Evolutionary conservation across 2,888 invertebrate genomes (phyloP), one percentile per base, ranked within the genome.

Genomic region (Agrotis ipsilon): DNA sequence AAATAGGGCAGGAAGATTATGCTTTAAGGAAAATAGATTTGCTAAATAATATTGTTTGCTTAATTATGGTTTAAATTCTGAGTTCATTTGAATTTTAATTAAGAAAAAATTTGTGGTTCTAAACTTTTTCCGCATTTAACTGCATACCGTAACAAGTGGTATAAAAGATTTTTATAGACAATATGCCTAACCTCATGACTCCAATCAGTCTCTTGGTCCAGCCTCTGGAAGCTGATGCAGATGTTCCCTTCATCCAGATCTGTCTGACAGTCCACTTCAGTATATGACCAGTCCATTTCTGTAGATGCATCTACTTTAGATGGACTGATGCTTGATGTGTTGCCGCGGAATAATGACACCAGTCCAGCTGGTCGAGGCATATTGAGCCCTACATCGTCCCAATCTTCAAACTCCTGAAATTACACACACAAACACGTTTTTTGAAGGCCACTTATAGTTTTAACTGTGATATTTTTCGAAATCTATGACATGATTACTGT

Each of bases 311-410:
- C 96, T 32, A 90, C 90, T 76, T 94, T 96, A 14, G 94, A 91
- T 16, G 93, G 90, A 85, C 78, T 91, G 16, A 92, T 90, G 85
- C 86, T 89, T 88, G 90, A 75, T 59, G 91, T 86, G 73, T 93
- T 94, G 68, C 97, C 97, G 80, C 97, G 95, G 86, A 98, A 98
- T 64, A 98, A 92, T 45, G 97, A 97, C 18, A 98, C 93, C 46
- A 98, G 93, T 82, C 98, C 97, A 0, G 98, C 97, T 39, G 98
- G 98, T 85, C 98, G 97, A 0, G 98, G 97, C 92, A 98, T 98
- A 90, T 98, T 98, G 55, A 98, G 94, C 0, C 98, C 98, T 18
- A 98, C 98, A 94, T 98, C 98, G 92, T 98, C 98, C 98, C 98
- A 98, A 90, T 98, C 98, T 93, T 98, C 98, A 95, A 98, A 98